Evolutionary conservation across 2,113 vertebrate species (phyloP).

Genomic region (Lipophrys pholis): DNA sequence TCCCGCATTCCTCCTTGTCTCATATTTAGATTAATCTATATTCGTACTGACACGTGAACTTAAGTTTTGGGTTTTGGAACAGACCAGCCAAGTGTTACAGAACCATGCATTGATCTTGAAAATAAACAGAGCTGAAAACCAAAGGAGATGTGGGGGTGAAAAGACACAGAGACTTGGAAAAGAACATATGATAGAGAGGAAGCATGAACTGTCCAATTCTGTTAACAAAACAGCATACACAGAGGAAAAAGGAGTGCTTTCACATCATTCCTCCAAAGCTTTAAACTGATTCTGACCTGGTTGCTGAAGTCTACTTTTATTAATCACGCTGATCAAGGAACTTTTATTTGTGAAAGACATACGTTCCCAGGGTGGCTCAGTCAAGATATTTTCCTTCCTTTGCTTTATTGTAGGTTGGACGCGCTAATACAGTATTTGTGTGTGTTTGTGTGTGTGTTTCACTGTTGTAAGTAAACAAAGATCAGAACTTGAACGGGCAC

Average conservation of each 20-base stretch:
- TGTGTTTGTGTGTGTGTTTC: background rate
- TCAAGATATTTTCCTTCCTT: conserved; percentile 46
- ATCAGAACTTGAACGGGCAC: background rate
- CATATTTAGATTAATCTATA: conserved; percentile 33
- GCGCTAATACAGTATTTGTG: too few species aligned
- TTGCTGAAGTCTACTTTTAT: conserved; percentile 38
- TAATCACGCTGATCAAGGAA: conserved; percentile 51
- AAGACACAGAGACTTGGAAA: conserved; percentile 30
- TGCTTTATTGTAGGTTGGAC: background rate
- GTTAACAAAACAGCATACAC: conserved; percentile 48
- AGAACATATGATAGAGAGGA: conserved; percentile 58
- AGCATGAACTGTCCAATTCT: conserved; percentile 53
- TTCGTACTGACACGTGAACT: conserved; percentile 44
- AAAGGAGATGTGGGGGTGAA: conserved; percentile 28
- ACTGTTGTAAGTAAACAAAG: conserved; percentile 52
- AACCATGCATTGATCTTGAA: conserved; percentile 51
- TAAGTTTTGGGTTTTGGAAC: conserved; percentile 33
- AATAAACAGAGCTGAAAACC: conserved; percentile 62
- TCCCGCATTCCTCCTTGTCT: conserved; percentile 16
- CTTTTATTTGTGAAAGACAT: conserved; percentile 29
- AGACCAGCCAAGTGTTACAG: conserved; percentile 52
- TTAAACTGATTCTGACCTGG: conserved; percentile 32
- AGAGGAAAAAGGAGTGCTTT: conserved; percentile 2
- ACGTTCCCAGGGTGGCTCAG: conserved; percentile 30
- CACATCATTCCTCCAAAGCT: conserved; percentile 37